Evolutionary conservation across 2,797 vertebrate species (phyloP).

Genomic region (Ceyx erithaca): DNA sequence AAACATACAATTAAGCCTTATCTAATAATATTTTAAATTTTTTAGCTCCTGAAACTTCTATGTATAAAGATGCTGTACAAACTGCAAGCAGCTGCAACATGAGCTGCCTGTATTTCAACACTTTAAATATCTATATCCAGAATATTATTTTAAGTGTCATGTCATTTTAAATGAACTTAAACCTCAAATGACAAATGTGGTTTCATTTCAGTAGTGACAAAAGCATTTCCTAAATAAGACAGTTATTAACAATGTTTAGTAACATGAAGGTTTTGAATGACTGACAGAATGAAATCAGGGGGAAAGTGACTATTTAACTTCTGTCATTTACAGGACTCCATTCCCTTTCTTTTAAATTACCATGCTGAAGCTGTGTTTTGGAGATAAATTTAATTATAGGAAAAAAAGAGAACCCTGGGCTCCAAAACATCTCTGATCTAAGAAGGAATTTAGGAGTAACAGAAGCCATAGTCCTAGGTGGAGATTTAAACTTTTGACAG

Average conservation of each 20-base stretch:
- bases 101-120: not conserved
- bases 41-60: not conserved
- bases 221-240: not conserved
- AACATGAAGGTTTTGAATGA: not conserved
- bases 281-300: not conserved
- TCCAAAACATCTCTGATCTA: not conserved
- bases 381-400: not conserved
- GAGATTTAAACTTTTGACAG: conserved; percentile 12
- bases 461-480: not conserved
- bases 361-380: not conserved
- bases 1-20: not conserved
- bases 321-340: not conserved
- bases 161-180: not conserved
- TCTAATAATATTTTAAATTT: not conserved
- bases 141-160: not conserved
- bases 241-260: not conserved
- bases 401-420: not conserved
- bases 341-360: not conserved
- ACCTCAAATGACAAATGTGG: not conserved
- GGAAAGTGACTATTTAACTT: not conserved
- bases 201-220: not conserved
- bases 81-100: not conserved
- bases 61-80: not conserved
- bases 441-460: not conserved
- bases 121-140: not conserved